phyloP scores from a whole-genome alignment of 2,113 vertebrate species.

The Dipodomys spectabilis region DNA sequence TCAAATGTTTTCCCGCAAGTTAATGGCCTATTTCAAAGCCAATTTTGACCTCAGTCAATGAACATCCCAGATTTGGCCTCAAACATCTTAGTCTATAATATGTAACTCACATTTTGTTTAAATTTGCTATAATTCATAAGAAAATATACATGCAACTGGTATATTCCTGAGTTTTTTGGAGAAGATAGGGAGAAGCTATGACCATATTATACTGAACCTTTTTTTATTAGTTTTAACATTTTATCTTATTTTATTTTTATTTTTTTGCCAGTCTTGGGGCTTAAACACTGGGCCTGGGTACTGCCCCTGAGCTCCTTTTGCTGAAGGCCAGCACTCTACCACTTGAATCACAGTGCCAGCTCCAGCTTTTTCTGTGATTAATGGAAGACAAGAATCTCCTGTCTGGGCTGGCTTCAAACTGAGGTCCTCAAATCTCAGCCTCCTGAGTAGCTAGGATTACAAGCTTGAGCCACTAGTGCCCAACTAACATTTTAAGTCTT shows the following conservation, averaged over 20 bases:
- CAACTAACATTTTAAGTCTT: neutral
- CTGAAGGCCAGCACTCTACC: no score
- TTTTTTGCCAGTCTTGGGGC: no score
- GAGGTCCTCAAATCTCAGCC: no score
- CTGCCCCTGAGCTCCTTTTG: no score
- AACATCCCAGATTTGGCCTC: neutral
- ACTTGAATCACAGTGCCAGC: no score
- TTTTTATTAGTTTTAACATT: neutral
- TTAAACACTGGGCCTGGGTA: no score
- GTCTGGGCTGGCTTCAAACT: no score
- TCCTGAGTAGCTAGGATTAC: no score
- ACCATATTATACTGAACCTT: neutral
- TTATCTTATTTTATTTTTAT: no score
- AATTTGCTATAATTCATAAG: conserved; percentile 26
- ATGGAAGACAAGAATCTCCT: no score
- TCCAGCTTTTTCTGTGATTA: no score
- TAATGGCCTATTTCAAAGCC: neutral
- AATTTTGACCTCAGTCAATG: neutral
- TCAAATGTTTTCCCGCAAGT: neutral
- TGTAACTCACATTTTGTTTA: neutral
- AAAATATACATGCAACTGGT: neutral
- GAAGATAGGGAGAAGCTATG: conserved; percentile 9
- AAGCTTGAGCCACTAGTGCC: no score
- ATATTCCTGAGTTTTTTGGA: neutral
- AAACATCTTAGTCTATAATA: neutral